Percentiles rank a stretch among this genome's conserved stretches.
Conservation (phyloP, 2,113 vertebrate species). For the Sinocyclocheilus anophthalmus region DNA sequence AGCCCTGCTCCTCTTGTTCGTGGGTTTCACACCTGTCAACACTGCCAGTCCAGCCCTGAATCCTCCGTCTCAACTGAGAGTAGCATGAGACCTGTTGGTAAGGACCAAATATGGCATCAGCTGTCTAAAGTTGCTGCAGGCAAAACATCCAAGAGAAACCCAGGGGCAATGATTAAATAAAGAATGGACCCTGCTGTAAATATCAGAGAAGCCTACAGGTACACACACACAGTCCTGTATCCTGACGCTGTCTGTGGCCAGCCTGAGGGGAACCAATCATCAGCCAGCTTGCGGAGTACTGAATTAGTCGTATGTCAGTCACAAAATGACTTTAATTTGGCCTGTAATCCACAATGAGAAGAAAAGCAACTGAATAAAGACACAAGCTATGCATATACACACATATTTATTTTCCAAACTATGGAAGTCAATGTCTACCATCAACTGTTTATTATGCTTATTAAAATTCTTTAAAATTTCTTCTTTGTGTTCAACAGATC, state of each 20-base stretch:
- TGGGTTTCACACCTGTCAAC: constrained; percentile 52
- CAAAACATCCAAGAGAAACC: constrained; percentile 48
- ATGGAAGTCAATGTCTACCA: too few relatives aligned
- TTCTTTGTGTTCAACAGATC: too few relatives aligned
- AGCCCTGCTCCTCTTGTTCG: background rate
- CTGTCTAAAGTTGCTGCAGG: constrained; percentile 42
- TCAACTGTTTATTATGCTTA: too few relatives aligned
- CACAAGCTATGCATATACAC: background rate
- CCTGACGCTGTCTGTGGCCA: constrained; percentile 11
- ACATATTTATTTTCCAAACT: background rate
- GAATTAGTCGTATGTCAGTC: constrained; percentile 2
- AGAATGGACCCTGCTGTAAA: constrained; percentile 48
- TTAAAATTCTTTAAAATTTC: too few relatives aligned
- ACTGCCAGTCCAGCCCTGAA: constrained; percentile 34
- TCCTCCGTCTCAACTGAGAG: constrained; percentile 26
- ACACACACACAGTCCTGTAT: background rate
- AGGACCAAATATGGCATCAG: constrained; percentile 49
- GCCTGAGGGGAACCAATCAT: constrained; percentile 25
- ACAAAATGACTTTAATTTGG: constrained; percentile 12
- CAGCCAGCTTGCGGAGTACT: background rate
- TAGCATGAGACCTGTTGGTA: constrained; percentile 42
- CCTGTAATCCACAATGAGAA: background rate
- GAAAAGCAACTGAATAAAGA: background rate
- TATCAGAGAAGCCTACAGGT: constrained; percentile 38
- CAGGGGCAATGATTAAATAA: constrained; percentile 55